Conservation (phyloP, 2,888 invertebrate species). For the Stictocephala bisonia region DNA sequence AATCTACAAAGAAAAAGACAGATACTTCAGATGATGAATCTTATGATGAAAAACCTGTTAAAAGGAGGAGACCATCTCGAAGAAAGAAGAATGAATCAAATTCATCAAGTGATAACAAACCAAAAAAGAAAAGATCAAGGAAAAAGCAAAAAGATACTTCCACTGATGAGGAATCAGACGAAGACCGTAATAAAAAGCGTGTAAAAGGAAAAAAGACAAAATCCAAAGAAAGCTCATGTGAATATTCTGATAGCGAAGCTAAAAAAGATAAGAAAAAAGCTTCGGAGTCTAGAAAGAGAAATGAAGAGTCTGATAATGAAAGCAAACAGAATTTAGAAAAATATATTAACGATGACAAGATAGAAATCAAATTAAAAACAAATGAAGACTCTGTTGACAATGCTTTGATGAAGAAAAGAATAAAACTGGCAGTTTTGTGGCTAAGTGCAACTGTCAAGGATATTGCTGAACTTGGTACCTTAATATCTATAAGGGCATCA, state of each 20-base stretch:
- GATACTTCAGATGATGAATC: constrained; percentile 1
- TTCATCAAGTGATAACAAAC: constrained; percentile 1
- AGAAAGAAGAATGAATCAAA: too few relatives aligned
- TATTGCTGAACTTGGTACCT: constrained; percentile 22
- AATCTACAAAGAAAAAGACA: neutral
- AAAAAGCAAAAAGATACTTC: neutral
- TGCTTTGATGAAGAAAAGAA: constrained; percentile 18
- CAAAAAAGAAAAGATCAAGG: neutral
- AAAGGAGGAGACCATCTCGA: neutral
- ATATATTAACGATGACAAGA: too few relatives aligned
- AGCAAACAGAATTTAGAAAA: too few relatives aligned
- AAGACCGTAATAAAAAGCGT: neutral
- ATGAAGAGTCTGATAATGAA: neutral
- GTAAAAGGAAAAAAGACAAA: too few relatives aligned
- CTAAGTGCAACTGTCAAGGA: constrained; percentile 3
- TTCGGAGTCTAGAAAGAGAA: neutral
- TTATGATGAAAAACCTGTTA: neutral
- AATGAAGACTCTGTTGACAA: neutral
- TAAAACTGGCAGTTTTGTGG: constrained; percentile 22
- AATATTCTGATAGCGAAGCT: neutral
- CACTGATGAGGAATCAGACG: neutral
- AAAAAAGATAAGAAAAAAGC: constrained; percentile 6
- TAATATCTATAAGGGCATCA: constrained; percentile 22
- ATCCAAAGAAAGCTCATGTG: too few relatives aligned
- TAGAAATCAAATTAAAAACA: too few relatives aligned